Base-by-base conservation (phyloP, 2,113 vertebrate species). In the Dicrurus megarhynchus region DNA sequence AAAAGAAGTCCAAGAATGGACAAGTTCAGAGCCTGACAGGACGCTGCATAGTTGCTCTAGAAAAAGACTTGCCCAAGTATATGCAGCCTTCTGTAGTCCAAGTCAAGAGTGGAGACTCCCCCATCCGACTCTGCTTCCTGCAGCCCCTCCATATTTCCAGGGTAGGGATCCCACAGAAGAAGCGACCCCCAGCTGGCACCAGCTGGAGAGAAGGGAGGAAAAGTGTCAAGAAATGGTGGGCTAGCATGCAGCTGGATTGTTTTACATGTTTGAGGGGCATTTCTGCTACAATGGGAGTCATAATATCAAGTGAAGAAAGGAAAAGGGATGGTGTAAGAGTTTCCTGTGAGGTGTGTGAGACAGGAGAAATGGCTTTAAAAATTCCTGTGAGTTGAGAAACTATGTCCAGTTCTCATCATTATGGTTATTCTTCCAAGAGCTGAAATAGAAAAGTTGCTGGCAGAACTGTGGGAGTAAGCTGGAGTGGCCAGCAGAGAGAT, bases 141-240 rank as follows among this genome's bases (percentile, higher is more conserved):
- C 19, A 49, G 19, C 17, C n/a, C 30, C 18, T 60, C 49, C 0
- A 0, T 10, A 5, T 70, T 53, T 20, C 65, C 27, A 55, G 21
- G 7, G 13, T 9, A 46, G 11, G 18, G 26, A 67, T 81, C 16
- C 30, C 1, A 2, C 23, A 71, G 39, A 14, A 80, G 15, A 11
- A 67, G 11, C 0, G 0, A 39, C 23, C 19, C 23, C 71, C 18
- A 44, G 26, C 24, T 57, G n/a, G 42, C 0, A 2, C 9, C 24
- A 84, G 28, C 16, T 47, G 16, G 52, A 84, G 16, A 24, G 13
- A 61, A 89, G 7, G n/a, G 46, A 63, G 32, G 15, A 87, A 26
- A 67, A 68, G 26, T 27, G 3, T 57, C 2, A 7, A 27, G 22
- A 87, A 61, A 20, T 1, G 2, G 13, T 77, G 50, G 28, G 6